phyloP scores from a whole-genome alignment of 2,113 vertebrate genomes.

The Lepus timidus region DNA sequence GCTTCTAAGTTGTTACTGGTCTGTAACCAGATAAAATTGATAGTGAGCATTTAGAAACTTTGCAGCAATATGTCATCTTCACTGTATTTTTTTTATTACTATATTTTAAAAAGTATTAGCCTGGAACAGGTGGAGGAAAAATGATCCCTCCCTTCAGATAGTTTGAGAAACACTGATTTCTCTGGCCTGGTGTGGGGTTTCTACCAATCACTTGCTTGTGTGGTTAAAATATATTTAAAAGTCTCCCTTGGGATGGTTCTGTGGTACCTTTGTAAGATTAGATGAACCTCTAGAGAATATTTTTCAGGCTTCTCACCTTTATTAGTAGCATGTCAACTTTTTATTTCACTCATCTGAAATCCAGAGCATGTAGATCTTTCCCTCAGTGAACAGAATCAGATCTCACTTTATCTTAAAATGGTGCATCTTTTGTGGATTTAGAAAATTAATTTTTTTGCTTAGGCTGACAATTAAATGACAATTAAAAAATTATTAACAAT shows the following conservation, averaged over 20 bases:
- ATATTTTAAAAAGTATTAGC: background rate
- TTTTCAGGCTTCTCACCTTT: background rate
- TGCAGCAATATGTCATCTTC: background rate
- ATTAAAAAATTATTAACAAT: too few relatives aligned
- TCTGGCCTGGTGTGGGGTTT: background rate
- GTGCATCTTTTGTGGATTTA: background rate
- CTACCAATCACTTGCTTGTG: background rate
- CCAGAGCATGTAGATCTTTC: background rate
- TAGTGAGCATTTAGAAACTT: background rate
- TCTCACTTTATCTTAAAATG: slow-evolving; percentile 10
- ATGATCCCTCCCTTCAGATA: background rate
- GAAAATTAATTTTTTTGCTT: background rate
- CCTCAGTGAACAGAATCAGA: background rate
- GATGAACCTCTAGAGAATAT: background rate
- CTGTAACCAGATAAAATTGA: background rate
- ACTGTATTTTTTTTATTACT: background rate
- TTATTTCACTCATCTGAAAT: background rate
- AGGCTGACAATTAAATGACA: background rate
- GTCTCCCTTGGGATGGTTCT: background rate
- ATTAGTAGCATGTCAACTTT: background rate
- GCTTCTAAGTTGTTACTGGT: background rate
- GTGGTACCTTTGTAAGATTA: background rate
- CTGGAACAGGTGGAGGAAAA: background rate
- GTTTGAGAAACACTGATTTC: background rate
- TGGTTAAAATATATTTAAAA: background rate